Base-by-base conservation (phyloP, 2,888 invertebrate genomes). In the Lamproptera curius region DNA sequence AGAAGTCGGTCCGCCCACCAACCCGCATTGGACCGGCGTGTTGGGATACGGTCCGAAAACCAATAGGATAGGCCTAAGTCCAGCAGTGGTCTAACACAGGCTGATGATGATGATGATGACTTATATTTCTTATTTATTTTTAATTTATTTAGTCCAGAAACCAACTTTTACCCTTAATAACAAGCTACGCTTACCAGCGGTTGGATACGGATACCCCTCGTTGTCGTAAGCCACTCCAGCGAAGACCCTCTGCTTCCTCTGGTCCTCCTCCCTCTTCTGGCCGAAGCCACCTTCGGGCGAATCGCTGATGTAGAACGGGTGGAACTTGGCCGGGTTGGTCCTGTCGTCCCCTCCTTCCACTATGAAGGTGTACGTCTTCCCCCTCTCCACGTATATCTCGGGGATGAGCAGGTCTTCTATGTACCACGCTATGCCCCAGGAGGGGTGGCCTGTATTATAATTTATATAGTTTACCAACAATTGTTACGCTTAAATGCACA, bases 381-480 rank as follows among this genome's bases (percentile, higher is more conserved):
- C 97, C 37, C 97, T 89, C 70, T 96, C 95, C 52, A 97, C 94
- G 42, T 93, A 94, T 20, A 97, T 84, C 81, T 97, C 97, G 0
- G 97, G 97, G 56, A 97, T 95, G 14, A 97, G 90, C 56, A 92
- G 88, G 65, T 96, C 96, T 79, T 97, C 97, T 68, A 97, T 92
- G 85, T 96, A 97, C 96, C 96, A 97, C 13, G 95, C 94, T 54
- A 97, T 95, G 48, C 96, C 96, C 95, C 96, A 96, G 0, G 95
- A 94, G 4, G 94, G 93, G 59, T 91, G 89, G 37, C 91, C 91
- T 91, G 64, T 0, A 47, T n/a, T n/a, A n/a, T n/a, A n/a, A n/a
- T n/a, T n/a, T n/a, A n/a, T n/a, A n/a, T n/a, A n/a, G n/a, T n/a
- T n/a, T n/a, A n/a, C n/a, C n/a, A n/a, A n/a, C n/a, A n/a, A n/a